Evolutionary conservation across 2,888 invertebrate species (phyloP).

Genomic region (Lasioglossum lativentre): DNA sequence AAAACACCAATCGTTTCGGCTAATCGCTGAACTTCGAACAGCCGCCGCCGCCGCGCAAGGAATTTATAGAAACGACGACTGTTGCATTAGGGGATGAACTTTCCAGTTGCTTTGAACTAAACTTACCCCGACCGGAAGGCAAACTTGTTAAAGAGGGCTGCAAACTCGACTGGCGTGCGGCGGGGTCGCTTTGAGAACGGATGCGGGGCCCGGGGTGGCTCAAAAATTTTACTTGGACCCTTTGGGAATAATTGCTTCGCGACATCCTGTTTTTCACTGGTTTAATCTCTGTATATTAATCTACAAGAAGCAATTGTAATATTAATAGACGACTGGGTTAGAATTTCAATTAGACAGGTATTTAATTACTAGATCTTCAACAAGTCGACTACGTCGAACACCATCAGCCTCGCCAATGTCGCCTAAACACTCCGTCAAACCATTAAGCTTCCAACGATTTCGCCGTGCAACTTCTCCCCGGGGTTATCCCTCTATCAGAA

Average conservation of each 20-base stretch:
- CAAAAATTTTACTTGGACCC: not conserved
- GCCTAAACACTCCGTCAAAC: not conserved
- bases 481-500: not conserved
- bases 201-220: not conserved
- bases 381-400: no score
- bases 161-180: not conserved
- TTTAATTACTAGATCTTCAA: no score
- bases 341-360: no score
- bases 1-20: not conserved
- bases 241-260: not conserved
- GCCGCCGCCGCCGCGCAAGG: not conserved
- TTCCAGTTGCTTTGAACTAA: constrained; percentile 9
- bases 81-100: not conserved
- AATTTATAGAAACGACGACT: not conserved
- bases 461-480: no score
- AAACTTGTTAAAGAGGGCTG: constrained; percentile 12
- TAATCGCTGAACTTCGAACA: constrained; percentile 6
- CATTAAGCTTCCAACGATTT: not conserved
- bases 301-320: not conserved
- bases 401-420: no score
- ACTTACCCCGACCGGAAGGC: not conserved
- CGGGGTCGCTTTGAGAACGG: not conserved
- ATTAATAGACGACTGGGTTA: no score
- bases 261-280: not conserved
- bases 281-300: not conserved